Base-by-base conservation (phyloP, 2,797 vertebrate genomes). In the Sebastes oblongus region DNA sequence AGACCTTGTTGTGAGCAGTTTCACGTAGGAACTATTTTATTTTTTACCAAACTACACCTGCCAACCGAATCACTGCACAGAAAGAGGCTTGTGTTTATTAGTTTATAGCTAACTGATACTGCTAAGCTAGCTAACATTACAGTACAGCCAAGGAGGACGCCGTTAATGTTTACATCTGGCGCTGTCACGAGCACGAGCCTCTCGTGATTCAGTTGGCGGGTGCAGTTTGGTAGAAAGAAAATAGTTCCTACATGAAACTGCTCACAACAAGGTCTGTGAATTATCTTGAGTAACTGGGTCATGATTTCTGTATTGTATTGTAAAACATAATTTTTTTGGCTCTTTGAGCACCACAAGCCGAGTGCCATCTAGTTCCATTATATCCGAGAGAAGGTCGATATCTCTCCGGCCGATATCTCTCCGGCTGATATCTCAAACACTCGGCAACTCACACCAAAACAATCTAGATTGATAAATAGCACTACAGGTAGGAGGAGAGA, bases 341-440 rank as follows among this genome's bases (percentile, higher is more conserved):
- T 14, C 2, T 14, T 42, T 42, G 39, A 42, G 39, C 13, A 42
- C 2, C 39, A 14, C 39, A 42, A 42, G 5, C 39, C 39, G 39
- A 55, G 54, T 24, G 54, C n/a, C 0, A 13, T 55, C 0, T 24
- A 24, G n/a, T 55, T 24, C 10, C n/a, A 22, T 12, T 12, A 55
- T 12, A 24, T 6, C 1, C 9, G 11, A 55, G 11, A 55, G 10
- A 55, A 11, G 50, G 50, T n/a, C 4, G 50, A 54, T 8, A 54
- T n/a, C 50, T 54, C n/a, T 54, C 0, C 0, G 2, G 20, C 24
- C 4, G 50, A 54, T 8, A 54, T n/a, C 50, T 54, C n/a, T 54
- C 0, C 0, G 2, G 20, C 20, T 0, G 20, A 54, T 54, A 46
- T 18, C 0, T 46, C 42, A 0, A 46, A 0, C 16, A 20, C 42